A percentile compares a stretch with the other conserved stretches of the same genome.
Evolutionary conservation across 1,140 invertebrate genomes (phyloP).

Genomic region (Drosophila miranda): DNA sequence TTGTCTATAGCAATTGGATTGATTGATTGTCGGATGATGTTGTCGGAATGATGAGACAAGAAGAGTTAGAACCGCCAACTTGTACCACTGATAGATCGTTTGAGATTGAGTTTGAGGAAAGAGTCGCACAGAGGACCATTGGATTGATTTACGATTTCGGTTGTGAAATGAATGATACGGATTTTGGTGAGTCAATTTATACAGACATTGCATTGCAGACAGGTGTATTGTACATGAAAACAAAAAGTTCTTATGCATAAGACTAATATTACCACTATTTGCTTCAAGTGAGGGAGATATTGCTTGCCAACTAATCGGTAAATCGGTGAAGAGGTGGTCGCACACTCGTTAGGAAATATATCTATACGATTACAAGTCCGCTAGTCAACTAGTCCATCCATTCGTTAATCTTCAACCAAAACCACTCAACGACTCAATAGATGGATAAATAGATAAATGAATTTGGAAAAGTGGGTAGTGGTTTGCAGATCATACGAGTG

Average conservation of each 20-base stretch:
- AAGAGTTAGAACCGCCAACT: conserved; percentile 53
- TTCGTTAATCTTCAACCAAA: too few relatives aligned
- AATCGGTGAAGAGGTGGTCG: too few relatives aligned
- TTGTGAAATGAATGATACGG: too few relatives aligned
- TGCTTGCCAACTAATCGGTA: conserved; percentile 10
- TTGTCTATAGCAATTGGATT: neutral
- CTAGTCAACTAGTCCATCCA: too few relatives aligned
- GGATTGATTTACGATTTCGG: conserved; percentile 9
- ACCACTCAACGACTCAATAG: too few relatives aligned
- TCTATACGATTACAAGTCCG: too few relatives aligned
- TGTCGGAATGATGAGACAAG: conserved; percentile 7
- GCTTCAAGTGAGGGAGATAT: too few relatives aligned
- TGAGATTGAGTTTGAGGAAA: conserved; percentile 1
- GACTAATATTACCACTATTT: conserved; percentile 19
- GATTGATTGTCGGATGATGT: conserved; percentile 2
- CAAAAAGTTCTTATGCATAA: conserved; percentile 1
- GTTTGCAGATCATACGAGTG: neutral
- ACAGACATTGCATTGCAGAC: conserved; percentile 15
- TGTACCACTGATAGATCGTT: conserved; percentile 8
- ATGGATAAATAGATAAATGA: too few relatives aligned
- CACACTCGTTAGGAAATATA: too few relatives aligned
- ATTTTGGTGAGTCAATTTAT: too few relatives aligned
- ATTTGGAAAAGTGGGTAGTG: too few relatives aligned
- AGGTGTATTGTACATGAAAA: conserved; percentile 18
- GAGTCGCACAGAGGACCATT: conserved; percentile 5